Base-by-base conservation (phyloP, 1,140 invertebrate genomes). In the Pissodes strobi region DNA sequence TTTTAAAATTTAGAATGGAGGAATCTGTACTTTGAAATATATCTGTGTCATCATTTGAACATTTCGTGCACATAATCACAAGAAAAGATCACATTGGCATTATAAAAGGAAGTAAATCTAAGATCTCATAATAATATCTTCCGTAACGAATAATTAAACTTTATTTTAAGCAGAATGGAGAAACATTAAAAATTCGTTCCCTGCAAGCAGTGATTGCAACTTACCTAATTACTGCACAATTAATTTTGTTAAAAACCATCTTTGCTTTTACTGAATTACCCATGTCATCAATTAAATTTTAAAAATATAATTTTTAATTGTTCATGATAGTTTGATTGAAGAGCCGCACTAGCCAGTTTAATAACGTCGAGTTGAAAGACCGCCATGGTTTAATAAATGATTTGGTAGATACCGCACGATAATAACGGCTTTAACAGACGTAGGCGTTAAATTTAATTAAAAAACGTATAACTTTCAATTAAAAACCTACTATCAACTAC, bases 401-500 rank as follows among this genome's bases (percentile, higher is more conserved):
- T 57, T 43, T 17, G 53, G 18, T 57, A 30, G 53, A 43, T 57
- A 25, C 53, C 39, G 53, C 1, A 23, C 21, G 37, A 57, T 57
- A 57, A 57, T 59, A 34, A 23, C 23, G 23, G 41, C 41, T 45
- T 19, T 18, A 46, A 4, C 15, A 57, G 9, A 59, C 27, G 56
- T 59, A 46, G 56, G 56, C 56, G 56, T 59, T 59, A 59, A 59
- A 46, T 59, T 59, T 59, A 59, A 59, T 59, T 59, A 59, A 59
- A 59, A 59, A 59, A 30, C 56, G 56, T 59, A 59, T 59, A 59
- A 59, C 41, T 59, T 59, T 59, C 56, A 59, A 59, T 59, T 59
- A 59, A 59, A 59, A 43, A 43, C 55, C 55, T 43, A 38, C 55
- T 57, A 57, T 45, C 38, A 23, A 19, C 19, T 23, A 18, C 25